These are phyloP conservation scores for Phymatocera aterrima DNA, from an alignment of 2,888 invertebrate genomes.

Conservation along the genomic window DNA sequence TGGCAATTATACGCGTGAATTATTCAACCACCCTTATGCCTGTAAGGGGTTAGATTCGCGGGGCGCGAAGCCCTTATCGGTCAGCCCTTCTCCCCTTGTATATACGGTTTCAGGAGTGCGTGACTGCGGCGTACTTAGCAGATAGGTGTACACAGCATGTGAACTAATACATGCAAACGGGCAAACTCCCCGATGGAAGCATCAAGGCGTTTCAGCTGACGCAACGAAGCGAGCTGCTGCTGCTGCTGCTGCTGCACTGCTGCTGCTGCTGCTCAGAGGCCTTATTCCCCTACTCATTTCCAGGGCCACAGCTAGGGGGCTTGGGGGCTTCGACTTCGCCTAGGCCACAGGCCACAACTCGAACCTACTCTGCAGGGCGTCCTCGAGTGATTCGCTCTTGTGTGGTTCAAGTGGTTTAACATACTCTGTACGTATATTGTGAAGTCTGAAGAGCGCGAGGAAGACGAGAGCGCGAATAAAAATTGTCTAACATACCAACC, in stretches of 20 bases:
- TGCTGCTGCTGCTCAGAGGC: neutral
- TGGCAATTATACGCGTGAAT: constrained; percentile 36
- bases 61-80: constrained; percentile 31
- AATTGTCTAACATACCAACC: too few species aligned
- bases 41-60: constrained; percentile 1
- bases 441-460: neutral
- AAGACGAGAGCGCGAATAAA: neutral
- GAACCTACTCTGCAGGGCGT: constrained; percentile 3
- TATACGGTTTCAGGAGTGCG: constrained; percentile 22
- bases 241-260: too few species aligned
- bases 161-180: neutral
- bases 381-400: constrained; percentile 19
- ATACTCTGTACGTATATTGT: neutral
- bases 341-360: constrained; percentile 5
- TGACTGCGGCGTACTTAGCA: neutral
- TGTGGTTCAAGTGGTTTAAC: constrained; percentile 22
- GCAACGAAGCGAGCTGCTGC: constrained; percentile 27
- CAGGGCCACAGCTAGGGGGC: neutral
- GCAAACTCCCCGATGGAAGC: neutral
- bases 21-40: neutral
- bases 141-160: neutral
- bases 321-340: neutral
- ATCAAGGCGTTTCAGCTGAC: constrained; percentile 35
- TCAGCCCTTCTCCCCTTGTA: neutral
- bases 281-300: neutral